Base-by-base conservation (phyloP, 2,888 invertebrate species). In the Heliconius charithonia region DNA sequence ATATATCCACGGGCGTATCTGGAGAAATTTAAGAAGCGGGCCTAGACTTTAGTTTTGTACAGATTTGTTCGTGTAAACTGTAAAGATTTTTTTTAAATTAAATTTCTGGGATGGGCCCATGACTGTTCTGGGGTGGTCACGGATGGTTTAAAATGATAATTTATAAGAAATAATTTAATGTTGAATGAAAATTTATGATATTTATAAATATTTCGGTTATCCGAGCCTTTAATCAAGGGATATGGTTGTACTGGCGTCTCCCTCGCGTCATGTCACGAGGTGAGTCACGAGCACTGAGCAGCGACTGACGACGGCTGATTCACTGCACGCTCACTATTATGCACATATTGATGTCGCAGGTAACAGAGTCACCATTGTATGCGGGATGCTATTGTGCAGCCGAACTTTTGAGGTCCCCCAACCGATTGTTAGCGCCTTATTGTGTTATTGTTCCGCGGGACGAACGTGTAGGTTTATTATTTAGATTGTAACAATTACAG, bases 301-400 rank as follows among this genome's bases (percentile, higher is more conserved):
- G 71, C 85, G 86, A 86, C 84, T 82, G 81, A 82, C 82, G 82
- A 83, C 84, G 82, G 76, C 82, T 84, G 90, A 89, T 87, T 90
- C 90, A 89, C 85, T 87, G 87, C 89, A 86, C 85, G 86, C 89
- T 90, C 88, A 89, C 89, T 88, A 90, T 89, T 93, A 93, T 93
- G 93, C 92, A 93, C 93, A 92, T 93, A 93, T 88, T 93, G 90
- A 93, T 92, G 90, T 86, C 90, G 87, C 93, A 92, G 92, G 92
- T 93, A 93, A 93, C 92, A 87, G 89, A 93, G 92, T 91, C 88
- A 89, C 92, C 86, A 94, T 94, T 93, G 93, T 94, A 89, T 93
- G 90, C 92, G 89, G 89, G 90, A 90, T 90, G 86, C 92, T 89
- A 94, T 94, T 94, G 94, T 94, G 89, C 88, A 88, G 89, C 86